These are phyloP conservation scores for Margarornis squamiger DNA, from an alignment of 2,797 vertebrate genomes.

Conservation along the genomic window DNA sequence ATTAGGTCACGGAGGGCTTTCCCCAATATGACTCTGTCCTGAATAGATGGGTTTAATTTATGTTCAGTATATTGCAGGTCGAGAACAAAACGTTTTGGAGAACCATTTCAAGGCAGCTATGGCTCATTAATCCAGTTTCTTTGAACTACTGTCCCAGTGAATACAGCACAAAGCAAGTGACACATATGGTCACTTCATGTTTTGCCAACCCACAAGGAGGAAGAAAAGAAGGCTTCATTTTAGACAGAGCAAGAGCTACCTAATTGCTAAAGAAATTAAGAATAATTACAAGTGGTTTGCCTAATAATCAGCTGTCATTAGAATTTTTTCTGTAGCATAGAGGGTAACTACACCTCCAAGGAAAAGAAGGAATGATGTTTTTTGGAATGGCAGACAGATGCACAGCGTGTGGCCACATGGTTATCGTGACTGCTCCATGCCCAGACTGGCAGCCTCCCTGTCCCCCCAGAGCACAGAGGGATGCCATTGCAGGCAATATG, in stretches of 20 bases:
- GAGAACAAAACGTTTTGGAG: constrained; percentile 19
- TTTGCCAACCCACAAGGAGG: constrained; percentile 13
- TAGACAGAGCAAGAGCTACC: constrained; percentile 2
- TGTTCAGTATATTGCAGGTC: not conserved
- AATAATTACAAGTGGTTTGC: constrained; percentile 43
- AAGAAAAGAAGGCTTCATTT: constrained; percentile 30
- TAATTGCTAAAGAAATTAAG: constrained; percentile 17
- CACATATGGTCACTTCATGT: not conserved
- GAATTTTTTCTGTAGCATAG: not conserved
- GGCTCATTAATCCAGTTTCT: constrained; percentile 30
- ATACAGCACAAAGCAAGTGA: constrained; percentile 35
- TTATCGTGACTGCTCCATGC: not conserved
- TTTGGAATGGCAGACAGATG: not conserved
- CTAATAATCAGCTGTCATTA: constrained; percentile 35
- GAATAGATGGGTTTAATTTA: not conserved
- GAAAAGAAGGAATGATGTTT: not conserved
- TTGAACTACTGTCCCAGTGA: constrained; percentile 17
- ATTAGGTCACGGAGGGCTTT: constrained; percentile 29
- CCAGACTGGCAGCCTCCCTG: not conserved
- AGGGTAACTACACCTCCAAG: not conserved
- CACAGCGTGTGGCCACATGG: not conserved
- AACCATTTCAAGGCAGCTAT: constrained; percentile 18
- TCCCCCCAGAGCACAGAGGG: not conserved
- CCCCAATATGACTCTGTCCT: not conserved
- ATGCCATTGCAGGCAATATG: not conserved